phyloP scores from a whole-genome alignment of 2,113 vertebrate genomes.

The Nothoprocta perdicaria region DNA sequence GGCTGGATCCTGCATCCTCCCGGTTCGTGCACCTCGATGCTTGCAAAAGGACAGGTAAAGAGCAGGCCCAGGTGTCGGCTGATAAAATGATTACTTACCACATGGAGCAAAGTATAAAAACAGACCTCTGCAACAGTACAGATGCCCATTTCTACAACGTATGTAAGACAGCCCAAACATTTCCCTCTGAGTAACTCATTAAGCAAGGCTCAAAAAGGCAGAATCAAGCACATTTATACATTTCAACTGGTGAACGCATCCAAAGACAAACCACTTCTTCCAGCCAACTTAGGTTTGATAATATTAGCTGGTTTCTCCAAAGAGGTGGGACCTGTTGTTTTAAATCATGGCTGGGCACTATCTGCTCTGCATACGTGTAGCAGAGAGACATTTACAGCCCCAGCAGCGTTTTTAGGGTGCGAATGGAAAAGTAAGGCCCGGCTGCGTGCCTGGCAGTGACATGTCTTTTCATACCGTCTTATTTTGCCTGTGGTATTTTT shows the following conservation, averaged over 20 bases:
- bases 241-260: conserved; percentile 53
- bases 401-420: neutral
- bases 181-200: conserved; percentile 58
- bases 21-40: rapidly evolving
- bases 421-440: conserved; percentile 24
- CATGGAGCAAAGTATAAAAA: conserved; percentile 45
- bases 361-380: conserved; percentile 65
- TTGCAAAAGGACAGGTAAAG: conserved; percentile 30
- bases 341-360: conserved; percentile 58
- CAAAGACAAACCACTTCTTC: conserved; percentile 61
- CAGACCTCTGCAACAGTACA: conserved; percentile 34
- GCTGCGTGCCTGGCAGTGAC: neutral
- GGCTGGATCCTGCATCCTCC: rapidly evolving
- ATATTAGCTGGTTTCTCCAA: conserved; percentile 59
- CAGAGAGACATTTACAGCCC: conserved; percentile 36
- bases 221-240: conserved; percentile 50
- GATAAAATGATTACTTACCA: conserved; percentile 44
- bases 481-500: neutral
- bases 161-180: conserved; percentile 30
- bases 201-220: conserved; percentile 43
- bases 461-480: neutral
- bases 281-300: conserved; percentile 67
- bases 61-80: neutral
- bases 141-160: conserved; percentile 53
- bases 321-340: conserved; percentile 65